Evolutionary conservation across 1,140 invertebrate genomes (phyloP).

Genomic region (Aphaenogaster rudis): DNA sequence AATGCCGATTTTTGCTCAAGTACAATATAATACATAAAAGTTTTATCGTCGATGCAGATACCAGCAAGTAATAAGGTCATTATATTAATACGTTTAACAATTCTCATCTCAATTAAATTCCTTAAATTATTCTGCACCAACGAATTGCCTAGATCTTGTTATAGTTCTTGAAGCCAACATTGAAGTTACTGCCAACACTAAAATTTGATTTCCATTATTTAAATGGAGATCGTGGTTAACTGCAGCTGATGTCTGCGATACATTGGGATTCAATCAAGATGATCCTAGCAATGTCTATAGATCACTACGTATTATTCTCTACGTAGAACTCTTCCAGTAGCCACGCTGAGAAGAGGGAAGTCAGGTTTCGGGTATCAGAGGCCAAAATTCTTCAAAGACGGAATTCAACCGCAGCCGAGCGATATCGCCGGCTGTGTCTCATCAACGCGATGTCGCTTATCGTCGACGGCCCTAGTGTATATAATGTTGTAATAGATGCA

Average conservation of each 20-base stretch:
- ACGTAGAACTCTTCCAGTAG: not conserved
- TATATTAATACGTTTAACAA: not conserved
- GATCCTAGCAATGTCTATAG: not conserved
- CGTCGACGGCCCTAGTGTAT: slow-evolving; percentile 35
- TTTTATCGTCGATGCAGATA: not conserved
- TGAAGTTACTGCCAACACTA: not conserved
- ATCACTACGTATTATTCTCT: not conserved
- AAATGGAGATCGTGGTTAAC: not conserved
- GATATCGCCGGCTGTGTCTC: slow-evolving; percentile 3
- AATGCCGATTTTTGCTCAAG: slow-evolving; percentile 26
- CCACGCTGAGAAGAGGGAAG: not conserved
- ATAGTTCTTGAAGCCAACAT: not conserved
- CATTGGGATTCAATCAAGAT: not conserved
- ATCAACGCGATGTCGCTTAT: slow-evolving; percentile 51
- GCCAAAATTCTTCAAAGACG: slow-evolving; percentile 78
- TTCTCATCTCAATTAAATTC: not conserved
- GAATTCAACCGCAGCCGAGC: slow-evolving; percentile 52
- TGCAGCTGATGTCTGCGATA: not conserved
- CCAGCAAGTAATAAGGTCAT: not conserved
- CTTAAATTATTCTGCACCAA: not conserved
- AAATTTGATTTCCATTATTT: slow-evolving; percentile 6
- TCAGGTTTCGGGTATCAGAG: slow-evolving; percentile 6
- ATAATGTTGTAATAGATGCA: slow-evolving; percentile 48
- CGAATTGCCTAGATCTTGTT: not conserved
- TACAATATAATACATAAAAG: slow-evolving; percentile 1